A percentile compares a stretch with the other conserved stretches of the same genome.
These are phyloP conservation scores for Chrysocyon brachyurus DNA, from an alignment of 2,797 vertebrate genomes.

Conservation along the genomic window DNA sequence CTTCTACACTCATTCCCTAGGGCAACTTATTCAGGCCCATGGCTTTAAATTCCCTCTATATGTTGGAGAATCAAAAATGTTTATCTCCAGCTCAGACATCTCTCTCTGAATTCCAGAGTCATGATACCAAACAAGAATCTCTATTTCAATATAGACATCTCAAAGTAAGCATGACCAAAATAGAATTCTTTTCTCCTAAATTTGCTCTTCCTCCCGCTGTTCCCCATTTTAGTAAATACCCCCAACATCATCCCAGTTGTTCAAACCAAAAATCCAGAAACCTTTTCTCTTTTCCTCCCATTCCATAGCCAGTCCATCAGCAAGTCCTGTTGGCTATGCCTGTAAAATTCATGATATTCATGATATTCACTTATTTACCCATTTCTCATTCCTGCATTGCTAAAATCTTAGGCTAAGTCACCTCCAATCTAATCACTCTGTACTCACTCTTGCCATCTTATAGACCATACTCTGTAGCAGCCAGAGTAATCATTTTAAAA, in stretches of 20 bases:
- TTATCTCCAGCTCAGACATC: not conserved
- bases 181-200: not conserved
- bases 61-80: conserved; percentile 6
- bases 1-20: not conserved
- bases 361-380: not conserved
- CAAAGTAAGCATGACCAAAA: not conserved
- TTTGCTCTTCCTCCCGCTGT: not conserved
- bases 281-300: not conserved
- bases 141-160: not conserved
- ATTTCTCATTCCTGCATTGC: not conserved
- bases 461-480: not conserved
- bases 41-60: conserved; percentile 26
- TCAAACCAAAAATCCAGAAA: conserved; percentile 8
- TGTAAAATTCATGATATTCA: conserved; percentile 20
- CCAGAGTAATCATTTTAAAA: conserved; percentile 33
- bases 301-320: not conserved
- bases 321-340: not conserved
- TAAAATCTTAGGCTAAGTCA: not conserved
- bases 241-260: not conserved
- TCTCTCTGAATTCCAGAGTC: not conserved
- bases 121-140: not conserved
- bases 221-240: not conserved
- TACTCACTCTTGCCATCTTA: not conserved
- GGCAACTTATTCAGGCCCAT: not conserved
- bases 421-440: not conserved